Percentiles rank a stretch among this genome's conserved stretches.
These are phyloP conservation scores for Sorex fumeus DNA, from an alignment of 2,113 vertebrate species.

Conservation along the genomic window DNA sequence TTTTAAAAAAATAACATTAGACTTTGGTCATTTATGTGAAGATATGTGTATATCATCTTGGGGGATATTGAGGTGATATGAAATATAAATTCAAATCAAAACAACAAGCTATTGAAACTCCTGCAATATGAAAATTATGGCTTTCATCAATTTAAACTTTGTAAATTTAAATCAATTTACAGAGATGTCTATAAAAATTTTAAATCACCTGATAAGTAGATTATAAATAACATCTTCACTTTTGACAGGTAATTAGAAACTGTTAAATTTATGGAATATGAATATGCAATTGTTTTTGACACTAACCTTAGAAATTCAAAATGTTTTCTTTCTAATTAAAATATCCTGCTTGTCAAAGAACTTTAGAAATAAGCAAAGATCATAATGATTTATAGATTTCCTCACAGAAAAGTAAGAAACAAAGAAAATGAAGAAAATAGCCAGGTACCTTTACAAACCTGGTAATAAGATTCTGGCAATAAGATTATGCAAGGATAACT, in stretches of 20 bases:
- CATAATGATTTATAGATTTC: conserved; percentile 40
- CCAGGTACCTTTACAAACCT: not conserved
- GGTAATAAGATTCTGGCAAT: not conserved
- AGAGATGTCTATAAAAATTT: not conserved
- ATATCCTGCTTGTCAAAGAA: conserved; percentile 1
- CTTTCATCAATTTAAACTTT: too few species aligned
- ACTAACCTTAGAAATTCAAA: conserved; percentile 62
- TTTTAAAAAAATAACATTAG: not conserved
- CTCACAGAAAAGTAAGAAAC: too few species aligned
- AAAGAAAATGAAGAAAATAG: conserved; percentile 31
- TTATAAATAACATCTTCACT: conserved; percentile 51
- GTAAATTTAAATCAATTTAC: not conserved
- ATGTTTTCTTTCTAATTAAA: conserved; percentile 48
- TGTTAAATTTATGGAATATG: conserved; percentile 57
- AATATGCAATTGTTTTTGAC: conserved; percentile 38
- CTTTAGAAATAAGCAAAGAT: conserved; percentile 60
- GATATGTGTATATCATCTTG: not conserved
- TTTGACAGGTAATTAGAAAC: conserved; percentile 33
- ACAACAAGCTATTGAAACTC: not conserved
- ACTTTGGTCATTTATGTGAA: not conserved
- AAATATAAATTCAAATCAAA: conserved; percentile 3
- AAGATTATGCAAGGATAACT: conserved; percentile 49
- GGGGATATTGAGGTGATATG: not conserved
- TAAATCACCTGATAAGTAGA: not conserved
- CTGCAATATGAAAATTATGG: not conserved